Evolutionary conservation across 2,888 invertebrate species (phyloP), one percentile per base, ranked within the genome.

Genomic region (Pogonocherus hispidulus): DNA sequence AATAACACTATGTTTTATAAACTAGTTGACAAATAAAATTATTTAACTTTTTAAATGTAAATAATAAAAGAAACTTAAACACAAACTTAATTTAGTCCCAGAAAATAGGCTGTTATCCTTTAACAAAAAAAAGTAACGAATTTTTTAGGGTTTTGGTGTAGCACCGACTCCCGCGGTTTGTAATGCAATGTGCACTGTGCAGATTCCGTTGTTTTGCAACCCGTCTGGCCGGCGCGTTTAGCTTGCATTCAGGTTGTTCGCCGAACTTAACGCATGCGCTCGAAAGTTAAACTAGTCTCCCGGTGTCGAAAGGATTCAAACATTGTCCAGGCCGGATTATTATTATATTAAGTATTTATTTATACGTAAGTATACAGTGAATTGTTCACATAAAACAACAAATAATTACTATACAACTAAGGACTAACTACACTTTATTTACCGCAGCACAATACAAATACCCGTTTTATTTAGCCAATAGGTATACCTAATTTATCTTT

Each of bases 191-290:
- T 84, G 85, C 85, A 84, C 81, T 81, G 80, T 78, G 80, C 81
- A 81, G 81, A 82, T 82, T 82, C 82, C 84, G 83, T 84, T 84
- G 84, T 84, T 84, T 84, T 84, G 85, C 84, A 83, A 82, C 81
- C 82, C 81, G 83, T 83, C 84, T 81, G 79, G 81, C 77, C 79
- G 79, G 79, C 79, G 79, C 81, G 80, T 74, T 75, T 76, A 72
- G 69, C 72, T 76, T 82, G 83, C 84, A 84, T 83, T 83, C 81
- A 78, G 81, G 80, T 82, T 80, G 81, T 77, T 78, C 75, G 79
- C 76, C 76, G 54, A 65, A 78, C 71, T 75, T 72, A 73, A 78
- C 79, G 77, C 82, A 79, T 78, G 82, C 82, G 82, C 72, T 49
- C 18, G n/a, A 11, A 27, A 54, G 41, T 78, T 77, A 78, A 79